Evolutionary conservation across 2,113 vertebrate species (phyloP).

Genomic region (Xerus inauris): DNA sequence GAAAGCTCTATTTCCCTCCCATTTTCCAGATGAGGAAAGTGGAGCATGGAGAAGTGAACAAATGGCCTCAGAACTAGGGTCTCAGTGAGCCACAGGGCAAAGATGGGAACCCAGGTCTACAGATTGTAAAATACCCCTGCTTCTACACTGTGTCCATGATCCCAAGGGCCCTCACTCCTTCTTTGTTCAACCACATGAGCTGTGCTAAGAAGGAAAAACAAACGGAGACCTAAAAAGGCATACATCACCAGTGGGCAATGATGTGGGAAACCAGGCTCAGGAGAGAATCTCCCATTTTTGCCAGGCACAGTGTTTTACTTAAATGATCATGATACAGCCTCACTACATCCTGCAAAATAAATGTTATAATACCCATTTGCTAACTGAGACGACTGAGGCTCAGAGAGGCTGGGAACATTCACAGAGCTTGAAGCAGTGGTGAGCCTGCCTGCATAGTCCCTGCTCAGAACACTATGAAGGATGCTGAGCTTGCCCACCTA

Average conservation of each 20-base stretch:
- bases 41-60: background rate
- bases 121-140: background rate
- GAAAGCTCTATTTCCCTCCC: background rate
- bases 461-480: background rate
- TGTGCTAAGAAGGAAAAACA: background rate
- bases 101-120: background rate
- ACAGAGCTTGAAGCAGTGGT: background rate
- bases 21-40: background rate
- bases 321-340: background rate
- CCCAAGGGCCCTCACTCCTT: background rate
- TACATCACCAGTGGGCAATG: background rate
- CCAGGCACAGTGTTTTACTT: background rate
- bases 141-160: background rate
- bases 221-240: background rate
- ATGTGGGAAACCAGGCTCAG: background rate
- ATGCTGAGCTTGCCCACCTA: background rate
- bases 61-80: background rate
- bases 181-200: fast-evolving
- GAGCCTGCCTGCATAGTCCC: background rate
- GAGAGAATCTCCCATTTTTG: background rate
- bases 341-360: background rate
- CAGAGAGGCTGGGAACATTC: background rate
- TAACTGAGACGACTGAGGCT: background rate
- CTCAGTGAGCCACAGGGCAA: background rate
- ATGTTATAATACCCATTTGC: background rate